A percentile compares a stretch with the other conserved stretches of the same genome.
Evolutionary conservation across 2,888 invertebrate species (phyloP).

Genomic region (Euplagia quadripunctaria): DNA sequence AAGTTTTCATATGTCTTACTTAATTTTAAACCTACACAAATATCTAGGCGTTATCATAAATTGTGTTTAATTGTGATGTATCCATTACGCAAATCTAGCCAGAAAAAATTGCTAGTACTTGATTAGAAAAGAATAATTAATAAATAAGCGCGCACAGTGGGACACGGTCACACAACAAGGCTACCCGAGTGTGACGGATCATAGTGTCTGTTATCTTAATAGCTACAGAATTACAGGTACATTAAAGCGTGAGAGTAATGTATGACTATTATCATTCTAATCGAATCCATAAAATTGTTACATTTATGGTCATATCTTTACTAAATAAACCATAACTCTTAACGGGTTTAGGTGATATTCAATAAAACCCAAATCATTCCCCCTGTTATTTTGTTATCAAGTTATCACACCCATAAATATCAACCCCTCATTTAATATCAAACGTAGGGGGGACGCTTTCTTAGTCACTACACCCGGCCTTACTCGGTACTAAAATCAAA

Average conservation of each 20-base stretch:
- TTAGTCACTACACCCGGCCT: background rate
- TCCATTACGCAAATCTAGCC: too few relatives aligned
- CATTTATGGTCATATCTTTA: background rate
- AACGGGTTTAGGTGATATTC: conserved; percentile 2
- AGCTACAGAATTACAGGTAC: background rate
- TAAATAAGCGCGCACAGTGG: background rate
- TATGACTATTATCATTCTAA: background rate
- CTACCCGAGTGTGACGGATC: background rate
- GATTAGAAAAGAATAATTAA: background rate
- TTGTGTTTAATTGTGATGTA: too few relatives aligned
- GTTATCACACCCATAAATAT: conserved; percentile 29
- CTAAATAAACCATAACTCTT: background rate
- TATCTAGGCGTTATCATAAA: too few relatives aligned
- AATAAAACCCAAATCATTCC: background rate
- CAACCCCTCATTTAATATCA: conserved; percentile 28
- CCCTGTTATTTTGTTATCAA: conserved; percentile 33
- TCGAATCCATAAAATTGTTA: background rate
- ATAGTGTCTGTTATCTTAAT: background rate
- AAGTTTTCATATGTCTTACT: too few relatives aligned
- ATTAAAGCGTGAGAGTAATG: background rate
- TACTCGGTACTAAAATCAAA: conserved; percentile 3
- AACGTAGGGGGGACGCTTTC: conserved; percentile 27
- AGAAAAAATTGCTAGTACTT: too few relatives aligned
- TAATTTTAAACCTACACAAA: too few relatives aligned
- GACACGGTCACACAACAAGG: background rate